A percentile compares a stretch with the other conserved stretches of the same genome.
Conservation (phyloP, 2,113 vertebrate species). For the Tichodroma muraria region DNA sequence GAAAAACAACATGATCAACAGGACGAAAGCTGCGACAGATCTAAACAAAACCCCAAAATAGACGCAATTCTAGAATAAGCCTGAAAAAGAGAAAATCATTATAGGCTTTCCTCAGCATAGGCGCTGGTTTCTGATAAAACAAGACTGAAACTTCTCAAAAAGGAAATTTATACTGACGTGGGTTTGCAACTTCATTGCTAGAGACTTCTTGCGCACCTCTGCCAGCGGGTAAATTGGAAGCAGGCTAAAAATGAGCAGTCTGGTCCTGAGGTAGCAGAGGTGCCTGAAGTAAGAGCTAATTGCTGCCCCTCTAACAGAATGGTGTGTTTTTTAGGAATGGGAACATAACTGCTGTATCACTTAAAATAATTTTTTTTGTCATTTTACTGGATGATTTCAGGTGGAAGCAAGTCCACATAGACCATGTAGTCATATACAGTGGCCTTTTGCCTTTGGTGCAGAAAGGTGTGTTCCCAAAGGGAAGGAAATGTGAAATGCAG, state of each 20-base stretch:
- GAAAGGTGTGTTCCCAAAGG: neutral
- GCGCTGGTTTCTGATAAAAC: slow-evolving; percentile 10
- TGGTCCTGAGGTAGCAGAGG: neutral
- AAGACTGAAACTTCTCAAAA: slow-evolving; percentile 39
- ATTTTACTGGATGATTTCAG: neutral
- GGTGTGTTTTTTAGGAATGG: neutral
- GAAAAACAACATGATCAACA: slow-evolving; percentile 63
- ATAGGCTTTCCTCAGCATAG: slow-evolving; percentile 42
- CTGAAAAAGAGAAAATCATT: slow-evolving; percentile 50
- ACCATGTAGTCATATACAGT: rapidly evolving
- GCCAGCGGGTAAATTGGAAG: neutral
- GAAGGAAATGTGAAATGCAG: rapidly evolving
- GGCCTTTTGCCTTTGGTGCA: neutral
- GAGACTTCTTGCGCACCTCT: neutral
- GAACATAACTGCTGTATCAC: neutral
- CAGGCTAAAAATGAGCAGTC: neutral
- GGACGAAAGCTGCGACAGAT: slow-evolving; percentile 54
- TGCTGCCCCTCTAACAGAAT: neutral
- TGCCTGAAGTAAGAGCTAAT: neutral
- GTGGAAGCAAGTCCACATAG: neutral
- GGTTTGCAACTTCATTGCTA: neutral
- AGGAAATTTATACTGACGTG: neutral
- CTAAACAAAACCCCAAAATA: slow-evolving; percentile 64
- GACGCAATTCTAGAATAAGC: slow-evolving; percentile 56
- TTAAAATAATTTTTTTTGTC: neutral